phyloP scores from a whole-genome alignment of 2,113 vertebrate species.

The Prionailurus viverrinus region DNA sequence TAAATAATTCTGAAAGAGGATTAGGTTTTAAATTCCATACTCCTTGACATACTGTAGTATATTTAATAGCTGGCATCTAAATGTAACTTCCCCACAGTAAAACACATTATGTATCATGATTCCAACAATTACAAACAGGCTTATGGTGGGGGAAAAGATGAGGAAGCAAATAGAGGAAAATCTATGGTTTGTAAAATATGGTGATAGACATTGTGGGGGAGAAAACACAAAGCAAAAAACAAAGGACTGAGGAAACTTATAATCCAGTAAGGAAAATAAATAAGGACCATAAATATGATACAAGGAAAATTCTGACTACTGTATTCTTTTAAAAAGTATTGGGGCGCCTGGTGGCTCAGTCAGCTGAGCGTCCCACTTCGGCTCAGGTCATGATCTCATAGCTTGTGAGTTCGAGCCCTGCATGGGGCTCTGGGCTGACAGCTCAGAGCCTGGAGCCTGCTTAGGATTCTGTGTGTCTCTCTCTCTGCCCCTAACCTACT shows the following conservation, averaged over 20 bases:
- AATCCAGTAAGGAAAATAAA: slow-evolving; percentile 22
- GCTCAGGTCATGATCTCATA: too few species aligned
- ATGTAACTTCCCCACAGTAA: background rate
- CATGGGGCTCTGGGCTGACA: too few species aligned
- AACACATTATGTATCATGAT: background rate
- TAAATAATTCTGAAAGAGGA: slow-evolving; percentile 3
- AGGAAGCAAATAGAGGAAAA: background rate
- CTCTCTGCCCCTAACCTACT: too few species aligned
- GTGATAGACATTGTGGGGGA: background rate
- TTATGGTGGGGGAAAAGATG: background rate
- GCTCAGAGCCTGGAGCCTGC: too few species aligned
- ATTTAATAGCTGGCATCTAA: background rate
- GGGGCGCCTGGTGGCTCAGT: too few species aligned
- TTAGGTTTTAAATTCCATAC: background rate
- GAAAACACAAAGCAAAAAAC: slow-evolving; percentile 26
- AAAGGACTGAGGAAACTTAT: background rate
- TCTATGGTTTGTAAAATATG: background rate
- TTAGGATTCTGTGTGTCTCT: too few species aligned
- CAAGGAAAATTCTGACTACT: background rate
- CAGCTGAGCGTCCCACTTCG: too few species aligned
- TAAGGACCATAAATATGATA: background rate
- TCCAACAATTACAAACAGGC: slow-evolving; percentile 16
- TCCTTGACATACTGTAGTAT: background rate
- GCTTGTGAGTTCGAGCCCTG: too few species aligned
- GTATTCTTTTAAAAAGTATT: background rate